These are phyloP conservation scores for Premnoplex brunnescens DNA, from an alignment of 2,797 vertebrate genomes.

Conservation along the genomic window DNA sequence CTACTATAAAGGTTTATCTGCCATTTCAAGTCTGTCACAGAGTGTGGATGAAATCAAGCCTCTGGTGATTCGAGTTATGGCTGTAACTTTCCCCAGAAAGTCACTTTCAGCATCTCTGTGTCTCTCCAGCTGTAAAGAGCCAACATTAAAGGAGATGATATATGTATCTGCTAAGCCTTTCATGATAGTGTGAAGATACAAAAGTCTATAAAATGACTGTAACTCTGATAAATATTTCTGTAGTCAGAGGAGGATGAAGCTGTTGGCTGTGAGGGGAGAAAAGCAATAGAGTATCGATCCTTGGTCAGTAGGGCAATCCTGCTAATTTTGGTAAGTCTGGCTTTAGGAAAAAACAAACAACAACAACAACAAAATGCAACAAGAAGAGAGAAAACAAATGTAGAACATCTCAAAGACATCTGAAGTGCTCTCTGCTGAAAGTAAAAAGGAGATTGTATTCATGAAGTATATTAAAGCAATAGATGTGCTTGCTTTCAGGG, in stretches of 20 bases:
- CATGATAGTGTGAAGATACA: not conserved
- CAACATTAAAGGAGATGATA: not conserved
- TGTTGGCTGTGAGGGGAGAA: not conserved
- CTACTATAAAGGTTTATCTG: not conserved
- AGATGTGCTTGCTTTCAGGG: not conserved
- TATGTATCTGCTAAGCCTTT: not conserved
- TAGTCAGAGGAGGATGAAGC: not conserved
- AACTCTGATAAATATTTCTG: not conserved
- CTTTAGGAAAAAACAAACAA: not conserved
- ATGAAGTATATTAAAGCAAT: not conserved
- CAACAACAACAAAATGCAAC: not conserved
- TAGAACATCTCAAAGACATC: not conserved
- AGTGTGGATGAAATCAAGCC: not conserved
- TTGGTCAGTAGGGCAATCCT: not conserved
- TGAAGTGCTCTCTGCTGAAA: not conserved
- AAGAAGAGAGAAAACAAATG: not conserved
- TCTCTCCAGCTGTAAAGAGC: not conserved
- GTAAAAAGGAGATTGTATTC: not conserved
- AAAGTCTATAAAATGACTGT: not conserved
- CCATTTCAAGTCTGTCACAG: not conserved
- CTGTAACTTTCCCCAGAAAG: not conserved
- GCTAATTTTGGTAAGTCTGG: not conserved
- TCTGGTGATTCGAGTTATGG: not conserved
- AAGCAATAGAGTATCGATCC: not conserved
- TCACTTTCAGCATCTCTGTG: not conserved